Evolutionary conservation across 2,113 vertebrate genomes (phyloP), one percentile per base, ranked within the genome.

Genomic region (Petroica traversi): DNA sequence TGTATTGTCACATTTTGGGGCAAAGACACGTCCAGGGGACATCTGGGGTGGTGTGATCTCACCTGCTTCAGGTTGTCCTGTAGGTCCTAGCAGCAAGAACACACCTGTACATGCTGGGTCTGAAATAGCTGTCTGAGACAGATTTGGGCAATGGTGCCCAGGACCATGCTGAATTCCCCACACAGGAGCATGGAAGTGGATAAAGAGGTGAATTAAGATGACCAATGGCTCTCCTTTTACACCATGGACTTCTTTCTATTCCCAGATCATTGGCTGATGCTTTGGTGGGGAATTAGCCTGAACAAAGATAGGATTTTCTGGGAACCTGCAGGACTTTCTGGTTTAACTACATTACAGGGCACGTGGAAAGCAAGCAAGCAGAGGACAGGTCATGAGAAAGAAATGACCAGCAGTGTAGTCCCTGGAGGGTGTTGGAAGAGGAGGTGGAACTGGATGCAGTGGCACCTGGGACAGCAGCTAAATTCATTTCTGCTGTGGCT

Each of bases 401-500:
- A 63, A 80, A 51, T 2, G 1, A 48, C 96, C 85, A 69, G 38
- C 63, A 66, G 1, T 51, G 24, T 49, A 49, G 62, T 95, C 92
- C 68, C 85, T 80, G 43, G 88, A 92, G 83, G 33, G 51, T 92
- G 22, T 18, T 86, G 85, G 79, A 88, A 77, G 91, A 88, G 51
- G 46, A 94, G 85, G 58, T 93, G 63, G 85, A 93, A 85, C 67
- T 59, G 88, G 67, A 63, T 77, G 63, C 6, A 5, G 6, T 80
- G 90, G 85, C 71, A 93, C 92, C 62, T 94, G 88, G 92, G 82
- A 92, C 85, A 71, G 75, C 51, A 93, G 29, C 68, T 96, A 90
- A 95, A 93, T 93, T 95, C 93, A 77, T 87, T 95, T 94, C 75
- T 89, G 71, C 89, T 25, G 43, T 82, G 92, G 46, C 75, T 80